Base-by-base conservation (phyloP, 2,888 invertebrate species). In the Allygus modestus region DNA sequence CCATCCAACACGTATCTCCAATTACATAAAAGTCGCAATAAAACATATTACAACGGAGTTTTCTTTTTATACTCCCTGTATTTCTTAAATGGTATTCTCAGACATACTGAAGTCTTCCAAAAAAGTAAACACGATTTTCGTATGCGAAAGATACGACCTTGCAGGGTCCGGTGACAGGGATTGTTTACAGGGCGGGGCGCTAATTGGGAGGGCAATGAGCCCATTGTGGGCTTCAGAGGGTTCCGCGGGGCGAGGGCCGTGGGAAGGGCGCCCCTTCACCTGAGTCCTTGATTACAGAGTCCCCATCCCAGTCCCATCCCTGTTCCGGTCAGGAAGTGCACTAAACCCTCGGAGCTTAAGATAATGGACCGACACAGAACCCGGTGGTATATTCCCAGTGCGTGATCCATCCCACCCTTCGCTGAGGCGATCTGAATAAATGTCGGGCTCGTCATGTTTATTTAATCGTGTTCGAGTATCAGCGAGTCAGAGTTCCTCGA, bases 261-360 rank as follows among this genome's bases (percentile, higher is more conserved):
- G 71, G 71, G 71, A 71, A 71, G 71, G 41, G 23, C 20, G n/a
- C 41, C 41, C 71, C 41, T 71, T 71, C 71, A 71, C 71, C 71
- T 71, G 71, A 71, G 71, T 41, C 71, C 71, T 71, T 71, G 41
- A 71, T 71, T 71, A 71, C 71, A 37, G 15, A 71, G 71, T 71
- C 71, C 71, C 41, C 71, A 41, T 33, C 69, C 69, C 69, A 28
- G n/a, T n/a, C 23, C 33, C 12, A 28, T 28, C 65, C 12, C 28
- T 1, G 28, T 28, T 15, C 28, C 26, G 28, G 65, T 65, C 58
- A 58, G 58, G 58, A 58, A 58, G 58, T 23, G 12, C 58, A 26
- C 17, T 2, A n/a, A 51, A 7, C 65, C 65, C 26, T 9, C 26
- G 23, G 5, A 4, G 23, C 58, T 58, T 65, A 54, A 54, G 54